These are phyloP conservation scores for Procambarus clarkii DNA, from an alignment of 1,140 invertebrate species.

Conservation along the genomic window DNA sequence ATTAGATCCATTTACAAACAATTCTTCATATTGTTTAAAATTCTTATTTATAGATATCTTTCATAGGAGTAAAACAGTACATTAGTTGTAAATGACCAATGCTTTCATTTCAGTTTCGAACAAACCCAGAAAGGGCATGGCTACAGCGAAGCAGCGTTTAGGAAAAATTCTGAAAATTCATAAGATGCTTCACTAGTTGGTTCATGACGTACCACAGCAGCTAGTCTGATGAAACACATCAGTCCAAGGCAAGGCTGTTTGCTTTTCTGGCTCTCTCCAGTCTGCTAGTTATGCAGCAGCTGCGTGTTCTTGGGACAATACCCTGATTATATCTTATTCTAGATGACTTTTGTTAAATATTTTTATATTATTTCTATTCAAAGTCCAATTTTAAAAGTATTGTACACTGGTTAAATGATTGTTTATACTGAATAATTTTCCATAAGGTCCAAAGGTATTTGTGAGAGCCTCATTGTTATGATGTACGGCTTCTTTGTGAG, in stretches of 20 bases:
- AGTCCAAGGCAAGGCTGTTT: background rate
- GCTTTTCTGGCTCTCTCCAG: background rate
- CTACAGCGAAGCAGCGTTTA: constrained; percentile 92
- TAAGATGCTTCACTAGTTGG: constrained; percentile 82
- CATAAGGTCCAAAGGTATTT: background rate
- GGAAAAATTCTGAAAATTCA: constrained; percentile 93
- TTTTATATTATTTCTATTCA: background rate
- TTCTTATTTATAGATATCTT: too few relatives aligned
- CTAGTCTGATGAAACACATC: constrained; percentile 24
- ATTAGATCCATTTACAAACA: constrained; percentile 23
- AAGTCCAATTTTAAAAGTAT: background rate
- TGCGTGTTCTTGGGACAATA: background rate
- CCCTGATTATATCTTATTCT: background rate
- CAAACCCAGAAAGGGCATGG: constrained; percentile 91
- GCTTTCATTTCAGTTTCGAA: constrained; percentile 72
- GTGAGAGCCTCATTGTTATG: too few relatives aligned
- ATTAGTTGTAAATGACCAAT: too few relatives aligned
- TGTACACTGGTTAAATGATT: background rate
- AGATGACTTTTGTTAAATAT: background rate
- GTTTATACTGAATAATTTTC: background rate
- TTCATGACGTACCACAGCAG: background rate
- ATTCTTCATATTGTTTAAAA: too few relatives aligned
- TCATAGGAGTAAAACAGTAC: too few relatives aligned
- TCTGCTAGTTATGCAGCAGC: background rate
- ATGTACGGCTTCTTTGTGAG: too few relatives aligned